phyloP scores from a whole-genome alignment of 2,797 vertebrate genomes.

The Gallinago nigripennis region DNA sequence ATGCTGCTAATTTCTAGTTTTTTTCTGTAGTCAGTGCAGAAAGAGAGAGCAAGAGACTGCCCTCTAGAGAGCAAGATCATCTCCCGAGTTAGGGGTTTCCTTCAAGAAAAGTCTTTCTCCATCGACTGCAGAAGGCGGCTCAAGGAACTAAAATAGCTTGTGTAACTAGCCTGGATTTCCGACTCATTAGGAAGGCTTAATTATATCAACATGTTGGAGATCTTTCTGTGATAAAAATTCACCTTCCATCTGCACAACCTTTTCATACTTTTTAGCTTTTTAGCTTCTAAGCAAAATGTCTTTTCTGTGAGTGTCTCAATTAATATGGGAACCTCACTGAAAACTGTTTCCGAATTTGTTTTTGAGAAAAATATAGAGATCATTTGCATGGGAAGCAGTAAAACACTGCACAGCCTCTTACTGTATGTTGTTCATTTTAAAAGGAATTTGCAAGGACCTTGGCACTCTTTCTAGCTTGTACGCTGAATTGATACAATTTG shows the following conservation, averaged over 20 bases:
- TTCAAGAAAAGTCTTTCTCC: neutral
- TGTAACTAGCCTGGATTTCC: neutral
- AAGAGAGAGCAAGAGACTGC: neutral
- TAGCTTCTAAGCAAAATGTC: slow-evolving; percentile 11
- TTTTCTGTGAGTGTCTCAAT: neutral
- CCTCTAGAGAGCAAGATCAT: neutral
- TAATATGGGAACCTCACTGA: neutral
- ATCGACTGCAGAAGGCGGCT: neutral
- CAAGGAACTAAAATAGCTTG: neutral
- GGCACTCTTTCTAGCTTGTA: neutral
- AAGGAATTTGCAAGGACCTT: neutral
- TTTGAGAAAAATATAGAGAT: neutral
- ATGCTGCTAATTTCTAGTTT: neutral
- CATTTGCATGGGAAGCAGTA: neutral
- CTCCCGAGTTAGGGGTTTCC: rapidly evolving
- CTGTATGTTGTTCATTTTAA: slow-evolving; percentile 18
- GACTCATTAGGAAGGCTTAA: slow-evolving; percentile 42
- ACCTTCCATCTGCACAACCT: slow-evolving; percentile 28
- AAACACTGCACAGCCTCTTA: neutral
- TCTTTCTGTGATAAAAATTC: slow-evolving; percentile 27
- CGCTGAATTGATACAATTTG: neutral
- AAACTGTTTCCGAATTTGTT: neutral
- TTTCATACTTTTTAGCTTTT: neutral
- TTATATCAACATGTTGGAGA: slow-evolving; percentile 27
- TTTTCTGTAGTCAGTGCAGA: neutral